Percentiles rank a stretch among this genome's conserved stretches.
Evolutionary conservation across 2,888 invertebrate genomes (phyloP).

Genomic region (Perdita meconis): DNA sequence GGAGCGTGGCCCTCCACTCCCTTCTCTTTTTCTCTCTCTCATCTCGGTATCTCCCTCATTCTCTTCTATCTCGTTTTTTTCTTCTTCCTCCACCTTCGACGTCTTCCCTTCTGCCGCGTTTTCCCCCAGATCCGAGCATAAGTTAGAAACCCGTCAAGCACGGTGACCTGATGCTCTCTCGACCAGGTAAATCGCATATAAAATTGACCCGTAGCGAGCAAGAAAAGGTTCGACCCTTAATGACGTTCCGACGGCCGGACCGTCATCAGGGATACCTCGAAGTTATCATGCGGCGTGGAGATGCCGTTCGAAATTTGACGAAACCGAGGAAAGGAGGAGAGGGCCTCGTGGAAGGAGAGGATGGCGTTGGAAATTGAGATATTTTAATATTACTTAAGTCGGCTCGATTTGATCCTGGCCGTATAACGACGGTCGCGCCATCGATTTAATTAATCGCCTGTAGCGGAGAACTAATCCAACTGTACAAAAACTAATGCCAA

Average conservation of each 20-base stretch:
- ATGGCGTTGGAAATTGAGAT: slow-evolving; percentile 1
- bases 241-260: slow-evolving; percentile 42
- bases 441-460: too few species aligned
- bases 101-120: slow-evolving; percentile 25
- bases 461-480: too few species aligned
- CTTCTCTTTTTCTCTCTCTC: slow-evolving; percentile 12
- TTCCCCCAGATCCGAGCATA: slow-evolving; percentile 48
- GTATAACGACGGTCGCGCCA: too few species aligned
- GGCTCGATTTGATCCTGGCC: too few species aligned
- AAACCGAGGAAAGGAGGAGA: slow-evolving; percentile 5
- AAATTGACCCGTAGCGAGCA: slow-evolving; percentile 51
- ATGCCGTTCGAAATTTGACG: slow-evolving; percentile 10
- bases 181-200: slow-evolving; percentile 68
- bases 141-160: slow-evolving; percentile 52
- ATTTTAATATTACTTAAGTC: background rate
- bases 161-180: slow-evolving; percentile 56
- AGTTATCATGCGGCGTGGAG: too few species aligned
- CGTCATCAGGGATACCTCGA: slow-evolving; percentile 45
- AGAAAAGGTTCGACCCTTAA: slow-evolving; percentile 43
- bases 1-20: slow-evolving; percentile 61
- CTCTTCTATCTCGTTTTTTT: slow-evolving; percentile 24
- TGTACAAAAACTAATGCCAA: background rate
- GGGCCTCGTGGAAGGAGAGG: background rate
- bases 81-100: slow-evolving; percentile 17
- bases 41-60: background rate